Evolutionary conservation across 2,888 invertebrate species (phyloP), one percentile per base, ranked within the genome.

Genomic region (Phyllotreta striolata): DNA sequence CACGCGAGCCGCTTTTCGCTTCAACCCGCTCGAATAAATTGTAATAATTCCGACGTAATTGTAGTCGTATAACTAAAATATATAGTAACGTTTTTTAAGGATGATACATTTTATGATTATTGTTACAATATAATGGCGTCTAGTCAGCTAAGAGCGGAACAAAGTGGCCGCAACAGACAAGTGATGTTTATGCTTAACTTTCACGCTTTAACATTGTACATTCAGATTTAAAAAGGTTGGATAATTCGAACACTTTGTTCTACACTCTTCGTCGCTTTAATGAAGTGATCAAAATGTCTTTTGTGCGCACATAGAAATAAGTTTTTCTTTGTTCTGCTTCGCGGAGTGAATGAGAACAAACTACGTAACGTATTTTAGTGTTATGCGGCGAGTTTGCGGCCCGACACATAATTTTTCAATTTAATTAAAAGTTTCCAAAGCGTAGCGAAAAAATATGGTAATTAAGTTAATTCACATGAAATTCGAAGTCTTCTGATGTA

Each of bases 321-420:
- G 39, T 58, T 58, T 47, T 49, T 58, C 47, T 47, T 58, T 58
- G 49, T 49, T 34, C 24, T 1, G 10, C 1, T 24, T 4, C 24
- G 2, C 4, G 24, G 24, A 24, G 39, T 8, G 51, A 59, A 59
- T 39, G 51, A 59, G 14, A 49, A 59, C 43, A 47, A 51, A 59
- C 51, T 35, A 35, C 51, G 51, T 41, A 14, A 51, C 40, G 43
- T 59, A 51, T 51, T 51, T 59, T 37, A 41, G 35, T 10, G 49
- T 43, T 49, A 37, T 6, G 41, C 51, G 41, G 6, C 8, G 40
- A 43, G 13, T 49, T 35, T 13, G 5, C 10, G 4, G 51, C 49
- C 59, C 51, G 7, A 59, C 14, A 51, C 43, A 51, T 59, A 59
- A 59, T 59, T 51, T 59, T 59, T 59, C 59, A 59, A 59, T 59